Base-by-base conservation (phyloP, 2,113 vertebrate genomes). In the Onychostruthus taczanowskii region DNA sequence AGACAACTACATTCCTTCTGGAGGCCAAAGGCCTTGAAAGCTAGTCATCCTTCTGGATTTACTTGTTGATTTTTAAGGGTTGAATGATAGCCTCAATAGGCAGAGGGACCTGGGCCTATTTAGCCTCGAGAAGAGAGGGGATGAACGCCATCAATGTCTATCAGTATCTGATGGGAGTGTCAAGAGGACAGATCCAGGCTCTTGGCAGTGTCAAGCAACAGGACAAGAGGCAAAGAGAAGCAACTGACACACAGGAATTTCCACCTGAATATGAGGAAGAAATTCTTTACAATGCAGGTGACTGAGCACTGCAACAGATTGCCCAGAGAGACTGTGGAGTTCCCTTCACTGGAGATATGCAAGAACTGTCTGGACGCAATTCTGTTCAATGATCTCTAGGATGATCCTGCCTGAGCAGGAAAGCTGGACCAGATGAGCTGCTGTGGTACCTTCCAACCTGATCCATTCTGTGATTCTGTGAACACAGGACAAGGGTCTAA, bases 21-120 rank as follows among this genome's bases (percentile, higher is more conserved):
- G 90, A 94, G 78, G 90, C 75, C 87, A 93, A 59, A 58, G 56
- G 41, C 91, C 21, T 72, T 77, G 91, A 77, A 94, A 80, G n/a
- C 43, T 77, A 74, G 58, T 66, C 85, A 75, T 68, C 79, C 39
- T 78, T 33, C 43, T 88, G 73, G 70, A 89, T 46, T 95, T 80
- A 81, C 49, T 77, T 81, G 70, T 53, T 69, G 12, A 30, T 78
- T 86, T 77, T 84, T 82, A 92, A 74, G n/a, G 69, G 66, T 64
- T 70, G 35, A 84, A 56, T 19, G 41, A 56, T 16, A 63, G 49
- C 43, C 56, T 7, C 0, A 0, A 49, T 11, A 84, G 56, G 41
- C 49, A 63, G 56, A 84, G 72, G 22, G 49, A 69, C 22, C 30
- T 56, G 26, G 26, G 35, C 26, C 63, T 43, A 31, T 37, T 90